phyloP scores from a whole-genome alignment of 2,888 invertebrate genomes.

The Sinodicranocentrus sp. region DNA sequence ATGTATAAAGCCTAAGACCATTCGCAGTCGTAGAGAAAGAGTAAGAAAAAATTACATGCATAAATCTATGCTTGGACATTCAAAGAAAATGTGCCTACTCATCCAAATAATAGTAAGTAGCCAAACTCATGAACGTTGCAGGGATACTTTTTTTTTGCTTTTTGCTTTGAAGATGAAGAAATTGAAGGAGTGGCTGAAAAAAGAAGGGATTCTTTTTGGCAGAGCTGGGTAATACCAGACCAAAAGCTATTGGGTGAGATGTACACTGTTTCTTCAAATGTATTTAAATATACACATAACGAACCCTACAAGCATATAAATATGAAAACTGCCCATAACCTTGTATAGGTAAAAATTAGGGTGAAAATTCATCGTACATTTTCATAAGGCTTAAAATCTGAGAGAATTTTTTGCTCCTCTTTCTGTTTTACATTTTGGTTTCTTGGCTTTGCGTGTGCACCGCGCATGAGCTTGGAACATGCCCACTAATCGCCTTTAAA shows the following conservation, averaged over 20 bases:
- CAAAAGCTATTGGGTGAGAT: constrained; percentile 35
- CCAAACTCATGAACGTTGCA: constrained; percentile 31
- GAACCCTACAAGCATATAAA: too few species aligned
- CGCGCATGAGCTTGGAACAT: constrained; percentile 28
- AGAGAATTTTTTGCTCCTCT: too few species aligned
- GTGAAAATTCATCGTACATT: too few species aligned
- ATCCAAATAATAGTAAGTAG: constrained; percentile 42
- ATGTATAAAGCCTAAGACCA: not conserved
- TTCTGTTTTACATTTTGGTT: too few species aligned
- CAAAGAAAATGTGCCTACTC: constrained; percentile 55
- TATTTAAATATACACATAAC: too few species aligned
- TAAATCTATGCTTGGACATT: constrained; percentile 32
- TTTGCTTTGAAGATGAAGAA: constrained; percentile 29
- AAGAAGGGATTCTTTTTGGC: constrained; percentile 26
- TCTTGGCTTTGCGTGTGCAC: too few species aligned
- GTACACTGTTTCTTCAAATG: constrained; percentile 17
- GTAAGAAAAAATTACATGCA: constrained; percentile 23
- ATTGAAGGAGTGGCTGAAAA: constrained; percentile 56
- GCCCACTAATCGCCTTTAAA: constrained; percentile 65
- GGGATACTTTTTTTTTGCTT: constrained; percentile 5
- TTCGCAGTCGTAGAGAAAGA: not conserved
- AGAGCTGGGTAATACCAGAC: not conserved
- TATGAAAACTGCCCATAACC: too few species aligned
- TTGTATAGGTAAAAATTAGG: too few species aligned
- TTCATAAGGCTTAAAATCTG: too few species aligned